phyloP scores from a whole-genome alignment of 2,113 vertebrate species.

The Austrofundulus limnaeus region DNA sequence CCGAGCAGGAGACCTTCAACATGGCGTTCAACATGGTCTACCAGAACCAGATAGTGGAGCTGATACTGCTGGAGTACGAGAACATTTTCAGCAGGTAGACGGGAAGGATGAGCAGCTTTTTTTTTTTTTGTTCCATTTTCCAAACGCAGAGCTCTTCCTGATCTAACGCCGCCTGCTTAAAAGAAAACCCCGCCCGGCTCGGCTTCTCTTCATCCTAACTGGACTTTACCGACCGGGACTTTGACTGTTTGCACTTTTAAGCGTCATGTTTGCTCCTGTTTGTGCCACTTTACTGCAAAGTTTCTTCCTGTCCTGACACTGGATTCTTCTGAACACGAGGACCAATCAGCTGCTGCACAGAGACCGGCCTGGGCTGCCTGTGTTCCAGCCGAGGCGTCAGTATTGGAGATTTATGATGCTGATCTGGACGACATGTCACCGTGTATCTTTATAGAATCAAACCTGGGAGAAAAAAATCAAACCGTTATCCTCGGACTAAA shows the following conservation, averaged over 20 bases:
- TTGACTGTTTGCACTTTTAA: slow-evolving; percentile 48
- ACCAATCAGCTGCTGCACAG: slow-evolving; percentile 16
- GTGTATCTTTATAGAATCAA: slow-evolving; percentile 33
- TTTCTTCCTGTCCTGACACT: slow-evolving; percentile 79
- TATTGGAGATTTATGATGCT: slow-evolving; percentile 26
- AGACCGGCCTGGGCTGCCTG: not conserved
- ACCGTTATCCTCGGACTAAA: slow-evolving; percentile 1
- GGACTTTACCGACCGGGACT: slow-evolving; percentile 8
- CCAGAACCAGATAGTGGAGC: slow-evolving; percentile 97
- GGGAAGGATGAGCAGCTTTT: slow-evolving; percentile 10
- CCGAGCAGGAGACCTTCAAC: slow-evolving; percentile 90
- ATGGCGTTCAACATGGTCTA: slow-evolving; percentile 96
- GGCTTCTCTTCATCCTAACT: slow-evolving; percentile 20
- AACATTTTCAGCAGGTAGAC: slow-evolving; percentile 85
- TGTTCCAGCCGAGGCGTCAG: slow-evolving; percentile 12
- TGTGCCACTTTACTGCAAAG: slow-evolving; percentile 53
- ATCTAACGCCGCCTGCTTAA: slow-evolving; percentile 14
- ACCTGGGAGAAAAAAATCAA: slow-evolving; percentile 26
- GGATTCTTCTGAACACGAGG: slow-evolving; percentile 72
- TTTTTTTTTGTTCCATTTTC: not conserved
- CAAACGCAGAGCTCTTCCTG: slow-evolving; percentile 23
- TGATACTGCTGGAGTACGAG: slow-evolving; percentile 90
- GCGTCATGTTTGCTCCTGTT: slow-evolving; percentile 26
- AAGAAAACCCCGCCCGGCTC: not conserved
- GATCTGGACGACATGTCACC: slow-evolving; percentile 26